Conservation (phyloP, 2,888 invertebrate genomes). For the Eupelmus urozonus region DNA sequence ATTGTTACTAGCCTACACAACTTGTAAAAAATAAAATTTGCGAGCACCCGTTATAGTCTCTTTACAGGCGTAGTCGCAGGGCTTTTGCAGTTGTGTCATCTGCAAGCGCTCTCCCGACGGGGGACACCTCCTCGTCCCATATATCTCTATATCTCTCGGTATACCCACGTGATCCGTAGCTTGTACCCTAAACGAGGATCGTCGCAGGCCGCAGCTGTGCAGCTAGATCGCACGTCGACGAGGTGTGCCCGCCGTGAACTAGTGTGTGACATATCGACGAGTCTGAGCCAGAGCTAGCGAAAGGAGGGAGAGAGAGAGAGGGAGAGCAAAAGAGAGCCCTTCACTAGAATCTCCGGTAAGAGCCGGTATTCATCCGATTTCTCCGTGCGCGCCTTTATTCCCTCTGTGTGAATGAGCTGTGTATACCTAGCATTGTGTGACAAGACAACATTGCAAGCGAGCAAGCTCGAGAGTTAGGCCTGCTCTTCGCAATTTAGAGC, state of each 20-base stretch:
- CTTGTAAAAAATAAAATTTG: no score
- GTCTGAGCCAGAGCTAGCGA: slow-evolving; percentile 1
- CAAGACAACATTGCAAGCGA: no score
- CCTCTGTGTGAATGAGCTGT: not conserved
- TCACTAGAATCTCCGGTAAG: slow-evolving; percentile 28
- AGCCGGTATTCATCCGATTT: slow-evolving; percentile 39
- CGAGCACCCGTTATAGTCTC: not conserved
- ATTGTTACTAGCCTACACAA: no score
- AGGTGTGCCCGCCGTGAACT: slow-evolving; percentile 22
- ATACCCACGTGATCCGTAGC: no score
- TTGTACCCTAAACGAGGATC: no score
- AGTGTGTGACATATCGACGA: slow-evolving; percentile 18
- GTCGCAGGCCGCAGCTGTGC: not conserved
- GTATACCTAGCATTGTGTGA: no score
- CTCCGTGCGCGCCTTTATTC: not conserved
- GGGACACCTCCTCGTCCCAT: not conserved
- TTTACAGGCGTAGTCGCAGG: no score
- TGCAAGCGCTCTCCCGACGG: slow-evolving; percentile 15
- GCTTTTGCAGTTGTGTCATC: no score
- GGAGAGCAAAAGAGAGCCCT: slow-evolving; percentile 4
- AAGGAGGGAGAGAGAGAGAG: not conserved
- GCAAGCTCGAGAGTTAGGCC: no score
- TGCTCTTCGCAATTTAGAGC: no score
- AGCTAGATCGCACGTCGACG: not conserved
- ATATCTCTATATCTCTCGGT: slow-evolving; percentile 9